Evolutionary conservation across 2,113 vertebrate genomes (phyloP).

Genomic region (Mixornis gularis): DNA sequence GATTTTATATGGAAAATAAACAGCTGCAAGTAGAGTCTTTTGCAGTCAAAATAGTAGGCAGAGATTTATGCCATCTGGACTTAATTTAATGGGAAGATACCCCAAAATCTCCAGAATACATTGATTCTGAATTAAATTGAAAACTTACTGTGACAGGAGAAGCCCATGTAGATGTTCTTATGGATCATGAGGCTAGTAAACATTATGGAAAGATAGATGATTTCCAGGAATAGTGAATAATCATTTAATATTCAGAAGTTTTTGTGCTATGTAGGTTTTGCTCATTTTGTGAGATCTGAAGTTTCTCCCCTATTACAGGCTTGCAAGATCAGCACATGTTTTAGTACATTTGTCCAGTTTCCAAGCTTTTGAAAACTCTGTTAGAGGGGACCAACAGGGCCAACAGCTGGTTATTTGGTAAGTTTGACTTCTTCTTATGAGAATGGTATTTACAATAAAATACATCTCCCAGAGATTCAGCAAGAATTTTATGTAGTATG

Average conservation of each 20-base stretch:
- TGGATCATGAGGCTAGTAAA: background rate
- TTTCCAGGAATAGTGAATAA: background rate
- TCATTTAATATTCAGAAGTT: background rate
- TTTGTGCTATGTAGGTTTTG: background rate
- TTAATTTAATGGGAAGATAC: background rate
- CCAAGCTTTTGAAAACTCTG: background rate
- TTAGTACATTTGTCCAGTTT: background rate
- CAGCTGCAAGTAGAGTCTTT: background rate
- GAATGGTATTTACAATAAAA: background rate
- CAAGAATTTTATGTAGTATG: background rate
- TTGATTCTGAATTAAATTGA: background rate
- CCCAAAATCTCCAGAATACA: background rate
- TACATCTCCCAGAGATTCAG: background rate
- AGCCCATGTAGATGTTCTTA: background rate
- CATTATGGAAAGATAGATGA: background rate
- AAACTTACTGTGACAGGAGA: background rate
- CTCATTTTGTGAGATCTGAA: background rate
- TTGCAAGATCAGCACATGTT: background rate
- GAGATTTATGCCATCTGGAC: background rate
- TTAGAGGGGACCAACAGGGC: background rate
- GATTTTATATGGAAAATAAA: background rate
- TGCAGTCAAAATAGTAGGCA: background rate
- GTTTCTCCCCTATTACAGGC: background rate
- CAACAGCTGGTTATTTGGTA: background rate
- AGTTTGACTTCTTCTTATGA: background rate